phyloP scores from a whole-genome alignment of 2,888 invertebrate genomes.

The Branchinecta sandiegonensis region DNA sequence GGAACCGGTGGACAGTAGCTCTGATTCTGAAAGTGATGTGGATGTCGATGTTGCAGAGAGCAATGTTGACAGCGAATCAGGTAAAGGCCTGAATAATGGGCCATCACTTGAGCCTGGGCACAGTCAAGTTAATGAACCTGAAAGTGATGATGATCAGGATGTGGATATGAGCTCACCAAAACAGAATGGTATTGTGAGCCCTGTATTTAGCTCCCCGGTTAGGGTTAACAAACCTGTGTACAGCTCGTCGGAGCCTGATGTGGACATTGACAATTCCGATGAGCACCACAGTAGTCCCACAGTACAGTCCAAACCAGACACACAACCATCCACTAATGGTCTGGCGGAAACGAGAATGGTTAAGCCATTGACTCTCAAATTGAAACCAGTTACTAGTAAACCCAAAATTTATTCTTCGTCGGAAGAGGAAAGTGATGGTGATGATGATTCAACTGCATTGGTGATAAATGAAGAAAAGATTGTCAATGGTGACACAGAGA shows the following conservation, averaged over 20 bases:
- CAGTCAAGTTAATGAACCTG: no score
- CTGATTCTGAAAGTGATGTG: conserved; percentile 6
- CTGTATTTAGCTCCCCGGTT: not conserved
- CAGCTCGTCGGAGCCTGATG: not conserved
- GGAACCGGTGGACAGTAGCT: not conserved
- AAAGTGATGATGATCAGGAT: not conserved
- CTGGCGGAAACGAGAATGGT: not conserved
- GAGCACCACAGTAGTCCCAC: not conserved
- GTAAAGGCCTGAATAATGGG: not conserved
- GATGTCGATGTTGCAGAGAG: not conserved
- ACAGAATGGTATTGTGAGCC: not conserved
- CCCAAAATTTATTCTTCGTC: conserved; percentile 12
- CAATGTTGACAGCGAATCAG: no score
- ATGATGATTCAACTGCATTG: not conserved
- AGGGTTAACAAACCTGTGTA: not conserved
- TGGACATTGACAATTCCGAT: not conserved
- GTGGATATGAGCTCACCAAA: not conserved
- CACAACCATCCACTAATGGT: not conserved
- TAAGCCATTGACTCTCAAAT: not conserved
- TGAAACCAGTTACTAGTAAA: conserved; percentile 12
- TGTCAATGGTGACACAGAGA: not conserved
- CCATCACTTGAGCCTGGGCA: not conserved
- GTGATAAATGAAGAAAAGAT: conserved; percentile 10
- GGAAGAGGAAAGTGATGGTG: conserved; percentile 5
- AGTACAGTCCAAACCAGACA: not conserved